A percentile compares a stretch with the other conserved stretches of the same genome.
Evolutionary conservation across 2,888 invertebrate genomes (phyloP).

Genomic region (Leptopilina syphax): DNA sequence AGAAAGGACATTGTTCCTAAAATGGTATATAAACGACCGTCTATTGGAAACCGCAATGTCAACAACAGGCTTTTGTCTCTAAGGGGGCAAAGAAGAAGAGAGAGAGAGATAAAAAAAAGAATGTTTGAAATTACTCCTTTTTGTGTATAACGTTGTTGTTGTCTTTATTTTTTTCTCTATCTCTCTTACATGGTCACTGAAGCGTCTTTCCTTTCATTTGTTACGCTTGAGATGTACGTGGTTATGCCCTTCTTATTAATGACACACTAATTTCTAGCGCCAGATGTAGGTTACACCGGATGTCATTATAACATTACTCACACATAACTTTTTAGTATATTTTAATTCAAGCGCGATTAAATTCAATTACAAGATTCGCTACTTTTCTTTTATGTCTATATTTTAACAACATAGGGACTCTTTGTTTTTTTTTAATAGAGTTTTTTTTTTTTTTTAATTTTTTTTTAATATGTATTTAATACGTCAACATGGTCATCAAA

Average conservation of each 20-base stretch:
- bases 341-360: not conserved
- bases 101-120: not conserved
- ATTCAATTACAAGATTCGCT: not conserved
- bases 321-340: slow-evolving; percentile 5
- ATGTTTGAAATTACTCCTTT: not conserved
- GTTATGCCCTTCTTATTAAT: slow-evolving; percentile 38
- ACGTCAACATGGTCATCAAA: no score
- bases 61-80: slow-evolving; percentile 36
- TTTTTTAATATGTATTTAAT: no score
- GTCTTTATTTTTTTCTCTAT: slow-evolving; percentile 2
- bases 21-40: not conserved
- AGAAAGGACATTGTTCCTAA: not conserved
- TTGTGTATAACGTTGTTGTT: not conserved
- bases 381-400: no score
- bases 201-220: slow-evolving; percentile 39
- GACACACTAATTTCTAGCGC: slow-evolving; percentile 33
- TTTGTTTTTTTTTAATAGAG: no score
- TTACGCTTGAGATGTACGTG: slow-evolving; percentile 22
- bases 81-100: no score
- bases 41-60: slow-evolving; percentile 16
- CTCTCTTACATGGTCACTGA: slow-evolving; percentile 29
- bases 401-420: no score
- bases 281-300: slow-evolving; percentile 38
- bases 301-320: slow-evolving; percentile 23
- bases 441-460: no score